Evolutionary conservation across 2,888 invertebrate species (phyloP).

Genomic region (Yponomeuta sedellus): DNA sequence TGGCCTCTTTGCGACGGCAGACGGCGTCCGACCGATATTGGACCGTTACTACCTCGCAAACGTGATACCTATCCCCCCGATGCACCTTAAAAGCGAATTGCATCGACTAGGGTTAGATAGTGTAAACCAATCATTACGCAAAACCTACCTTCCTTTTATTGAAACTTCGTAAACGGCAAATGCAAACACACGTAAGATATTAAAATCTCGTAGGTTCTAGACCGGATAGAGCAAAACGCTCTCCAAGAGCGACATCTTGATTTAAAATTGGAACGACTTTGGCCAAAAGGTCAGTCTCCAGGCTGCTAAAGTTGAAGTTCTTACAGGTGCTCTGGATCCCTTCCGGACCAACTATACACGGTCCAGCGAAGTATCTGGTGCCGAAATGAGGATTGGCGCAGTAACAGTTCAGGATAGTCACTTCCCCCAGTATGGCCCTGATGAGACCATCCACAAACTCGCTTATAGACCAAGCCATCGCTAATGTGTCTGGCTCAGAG

Average conservation of each 20-base stretch:
- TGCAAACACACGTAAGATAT: not conserved
- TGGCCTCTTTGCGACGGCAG: slow-evolving; percentile 52
- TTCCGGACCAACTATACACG: slow-evolving; percentile 38
- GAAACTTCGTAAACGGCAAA: slow-evolving; percentile 23
- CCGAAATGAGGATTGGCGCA: slow-evolving; percentile 50
- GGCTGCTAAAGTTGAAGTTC: slow-evolving; percentile 39
- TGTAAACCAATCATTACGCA: not conserved
- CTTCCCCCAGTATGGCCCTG: slow-evolving; percentile 39
- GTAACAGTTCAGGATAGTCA: slow-evolving; percentile 39
- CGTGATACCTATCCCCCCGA: not conserved
- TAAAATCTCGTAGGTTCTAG: not conserved
- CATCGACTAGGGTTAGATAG: not conserved
- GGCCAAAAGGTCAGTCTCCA: slow-evolving; percentile 37
- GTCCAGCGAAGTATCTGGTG: slow-evolving; percentile 51
- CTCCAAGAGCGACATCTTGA: slow-evolving; percentile 42
- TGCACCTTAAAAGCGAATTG: slow-evolving; percentile 8
- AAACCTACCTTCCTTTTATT: not conserved
- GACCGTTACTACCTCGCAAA: slow-evolving; percentile 30
- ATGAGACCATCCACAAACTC: slow-evolving; percentile 45
- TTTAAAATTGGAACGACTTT: slow-evolving; percentile 38
- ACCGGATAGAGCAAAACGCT: slow-evolving; percentile 28
- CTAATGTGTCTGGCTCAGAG: slow-evolving; percentile 38
- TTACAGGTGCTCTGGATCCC: slow-evolving; percentile 40
- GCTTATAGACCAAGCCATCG: slow-evolving; percentile 48
- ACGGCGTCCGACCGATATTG: slow-evolving; percentile 44